Evolutionary conservation across 2,113 vertebrate species (phyloP).

Genomic region (Pseudorhombus dupliciocellatus): DNA sequence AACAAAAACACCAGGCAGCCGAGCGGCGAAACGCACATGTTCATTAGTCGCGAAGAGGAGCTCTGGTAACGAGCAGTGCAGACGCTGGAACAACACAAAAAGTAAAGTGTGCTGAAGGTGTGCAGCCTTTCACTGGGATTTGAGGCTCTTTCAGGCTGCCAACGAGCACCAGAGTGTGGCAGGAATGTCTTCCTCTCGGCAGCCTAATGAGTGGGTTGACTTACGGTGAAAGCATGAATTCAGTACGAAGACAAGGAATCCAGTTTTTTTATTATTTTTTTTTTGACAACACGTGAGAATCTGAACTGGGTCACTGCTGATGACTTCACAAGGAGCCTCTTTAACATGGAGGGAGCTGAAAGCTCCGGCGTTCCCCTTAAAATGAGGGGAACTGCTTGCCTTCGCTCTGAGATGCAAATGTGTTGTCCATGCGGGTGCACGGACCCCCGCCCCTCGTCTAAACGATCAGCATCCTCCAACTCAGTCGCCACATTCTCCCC

Average conservation of each 20-base stretch:
- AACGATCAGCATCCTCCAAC: conserved; percentile 53
- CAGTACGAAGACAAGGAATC: conserved; percentile 9
- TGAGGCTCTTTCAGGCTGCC: conserved; percentile 3
- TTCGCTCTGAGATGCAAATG: background rate
- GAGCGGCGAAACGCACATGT: background rate
- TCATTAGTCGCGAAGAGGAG: conserved; percentile 32
- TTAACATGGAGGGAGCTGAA: conserved; percentile 31
- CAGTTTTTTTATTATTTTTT: too few species aligned
- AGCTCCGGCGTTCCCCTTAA: conserved; percentile 27
- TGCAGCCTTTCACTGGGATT: conserved; percentile 17
- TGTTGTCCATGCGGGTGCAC: background rate
- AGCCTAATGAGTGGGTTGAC: conserved; percentile 39
- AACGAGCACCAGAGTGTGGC: background rate
- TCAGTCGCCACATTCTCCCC: conserved; percentile 43
- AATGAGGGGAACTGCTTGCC: conserved; percentile 33
- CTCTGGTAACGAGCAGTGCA: conserved; percentile 38
- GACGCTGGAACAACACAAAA: conserved; percentile 10
- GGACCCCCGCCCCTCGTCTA: background rate
- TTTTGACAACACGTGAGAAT: conserved; percentile 5
- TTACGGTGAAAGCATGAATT: conserved; percentile 24
- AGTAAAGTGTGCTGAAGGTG: conserved; percentile 21
- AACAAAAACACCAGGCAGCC: conserved; percentile 59
- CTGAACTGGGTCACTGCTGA: conserved; percentile 46
- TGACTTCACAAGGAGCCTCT: conserved; percentile 28
- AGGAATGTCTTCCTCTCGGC: conserved; percentile 13